Percentiles rank a stretch among this genome's conserved stretches.
phyloP scores from a whole-genome alignment of 2,113 vertebrate genomes.

The Tympanuchus pallidicinctus region DNA sequence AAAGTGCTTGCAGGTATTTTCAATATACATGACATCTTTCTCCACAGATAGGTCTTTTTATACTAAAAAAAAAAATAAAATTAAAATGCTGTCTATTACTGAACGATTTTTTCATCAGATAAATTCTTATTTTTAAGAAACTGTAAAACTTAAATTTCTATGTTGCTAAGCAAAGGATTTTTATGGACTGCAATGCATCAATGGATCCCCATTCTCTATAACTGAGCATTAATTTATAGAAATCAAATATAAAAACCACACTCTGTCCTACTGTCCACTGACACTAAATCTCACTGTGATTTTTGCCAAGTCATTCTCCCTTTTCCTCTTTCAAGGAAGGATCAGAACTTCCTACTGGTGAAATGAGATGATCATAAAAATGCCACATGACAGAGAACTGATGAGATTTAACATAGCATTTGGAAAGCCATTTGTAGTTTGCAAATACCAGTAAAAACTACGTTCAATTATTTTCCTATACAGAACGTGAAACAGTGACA shows the following conservation, averaged over 20 bases:
- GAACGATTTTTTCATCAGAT: neutral
- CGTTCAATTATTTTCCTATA: neutral
- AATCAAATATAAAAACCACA: neutral
- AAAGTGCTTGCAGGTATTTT: slow-evolving; percentile 36
- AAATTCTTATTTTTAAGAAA: neutral
- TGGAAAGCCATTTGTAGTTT: neutral
- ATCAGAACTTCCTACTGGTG: neutral
- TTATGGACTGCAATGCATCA: neutral
- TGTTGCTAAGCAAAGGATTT: neutral
- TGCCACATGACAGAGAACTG: neutral
- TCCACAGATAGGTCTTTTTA: neutral
- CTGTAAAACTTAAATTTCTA: neutral
- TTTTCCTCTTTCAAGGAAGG: neutral
- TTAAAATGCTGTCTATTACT: neutral
- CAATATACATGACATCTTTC: neutral
- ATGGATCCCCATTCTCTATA: neutral
- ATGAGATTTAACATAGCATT: neutral
- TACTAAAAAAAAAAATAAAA: neutral
- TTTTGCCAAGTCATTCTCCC: neutral
- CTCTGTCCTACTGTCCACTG: neutral
- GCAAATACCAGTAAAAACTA: neutral
- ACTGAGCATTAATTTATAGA: neutral
- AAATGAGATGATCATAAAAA: neutral
- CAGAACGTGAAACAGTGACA: neutral
- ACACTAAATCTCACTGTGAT: neutral